A percentile compares a stretch with the other conserved stretches of the same genome.
Conservation (phyloP, 2,113 vertebrate species). For the Sigmodon hispidus region DNA sequence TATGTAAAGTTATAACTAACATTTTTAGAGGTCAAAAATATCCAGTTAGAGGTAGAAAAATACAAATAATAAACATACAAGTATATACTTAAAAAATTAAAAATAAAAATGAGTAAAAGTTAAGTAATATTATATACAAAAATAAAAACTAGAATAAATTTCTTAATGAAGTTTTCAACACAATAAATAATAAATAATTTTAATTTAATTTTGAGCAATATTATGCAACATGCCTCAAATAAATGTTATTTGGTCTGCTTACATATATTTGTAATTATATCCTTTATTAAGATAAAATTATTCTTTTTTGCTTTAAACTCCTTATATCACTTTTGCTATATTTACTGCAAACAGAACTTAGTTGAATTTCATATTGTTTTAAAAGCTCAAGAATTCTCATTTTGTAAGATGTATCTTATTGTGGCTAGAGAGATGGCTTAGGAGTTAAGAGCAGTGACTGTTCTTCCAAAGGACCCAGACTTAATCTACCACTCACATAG, state of each 20-base stretch:
- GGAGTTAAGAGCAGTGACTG: background rate
- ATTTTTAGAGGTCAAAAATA: background rate
- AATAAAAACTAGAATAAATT: background rate
- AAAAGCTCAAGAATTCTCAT: background rate
- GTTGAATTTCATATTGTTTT: slow-evolving; percentile 16
- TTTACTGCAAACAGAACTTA: slow-evolving; percentile 18
- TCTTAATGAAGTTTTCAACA: background rate
- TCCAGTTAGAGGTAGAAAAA: background rate
- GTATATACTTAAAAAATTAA: background rate
- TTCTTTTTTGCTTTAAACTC: background rate
- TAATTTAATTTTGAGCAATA: slow-evolving; percentile 29
- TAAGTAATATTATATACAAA: background rate
- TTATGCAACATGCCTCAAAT: background rate
- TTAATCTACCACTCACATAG: background rate
- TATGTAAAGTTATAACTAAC: background rate
- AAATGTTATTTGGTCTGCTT: slow-evolving; percentile 16
- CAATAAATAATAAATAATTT: slow-evolving; percentile 5
- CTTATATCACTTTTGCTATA: slow-evolving; percentile 5
- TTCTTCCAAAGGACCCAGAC: background rate
- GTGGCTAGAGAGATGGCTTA: background rate
- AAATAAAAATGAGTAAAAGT: background rate
- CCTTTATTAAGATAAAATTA: slow-evolving; percentile 2
- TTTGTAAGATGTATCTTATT: background rate
- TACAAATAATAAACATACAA: background rate
- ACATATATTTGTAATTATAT: slow-evolving; percentile 15